Conservation (phyloP, 2,797 vertebrate genomes). For the Florisuga fusca region DNA sequence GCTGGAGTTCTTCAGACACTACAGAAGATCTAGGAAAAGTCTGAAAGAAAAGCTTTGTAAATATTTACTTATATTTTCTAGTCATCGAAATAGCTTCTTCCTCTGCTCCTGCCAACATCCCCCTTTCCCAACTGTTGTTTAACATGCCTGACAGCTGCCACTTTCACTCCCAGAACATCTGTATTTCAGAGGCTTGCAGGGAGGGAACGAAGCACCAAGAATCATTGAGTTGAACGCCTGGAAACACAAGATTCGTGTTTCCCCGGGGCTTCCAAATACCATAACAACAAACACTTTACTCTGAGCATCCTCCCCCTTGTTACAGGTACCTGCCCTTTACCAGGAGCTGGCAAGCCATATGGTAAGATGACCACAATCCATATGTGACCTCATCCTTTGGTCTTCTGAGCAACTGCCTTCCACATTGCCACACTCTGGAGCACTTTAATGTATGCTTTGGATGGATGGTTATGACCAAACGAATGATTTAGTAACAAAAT, state of each 20-base stretch:
- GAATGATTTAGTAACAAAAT: constrained; percentile 25
- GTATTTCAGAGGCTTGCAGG: background rate
- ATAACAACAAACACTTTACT: background rate
- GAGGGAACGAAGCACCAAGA: background rate
- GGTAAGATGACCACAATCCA: rapidly evolving
- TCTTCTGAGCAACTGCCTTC: background rate
- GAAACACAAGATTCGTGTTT: background rate
- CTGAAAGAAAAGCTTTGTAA: background rate
- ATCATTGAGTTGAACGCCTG: rapidly evolving
- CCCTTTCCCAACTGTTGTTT: background rate
- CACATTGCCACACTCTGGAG: background rate
- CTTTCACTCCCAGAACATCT: background rate
- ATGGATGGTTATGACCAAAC: background rate
- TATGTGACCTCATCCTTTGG: background rate
- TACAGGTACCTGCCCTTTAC: background rate
- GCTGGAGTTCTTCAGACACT: background rate
- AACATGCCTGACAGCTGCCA: background rate
- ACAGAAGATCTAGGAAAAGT: background rate
- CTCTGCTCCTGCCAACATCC: background rate
- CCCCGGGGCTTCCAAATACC: background rate
- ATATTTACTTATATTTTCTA: background rate
- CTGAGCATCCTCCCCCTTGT: background rate
- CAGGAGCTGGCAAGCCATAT: rapidly evolving
- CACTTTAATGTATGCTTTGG: background rate
- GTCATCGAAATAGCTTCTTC: background rate